Conservation (phyloP, 2,888 invertebrate species). For the Agrypnus murinus region DNA sequence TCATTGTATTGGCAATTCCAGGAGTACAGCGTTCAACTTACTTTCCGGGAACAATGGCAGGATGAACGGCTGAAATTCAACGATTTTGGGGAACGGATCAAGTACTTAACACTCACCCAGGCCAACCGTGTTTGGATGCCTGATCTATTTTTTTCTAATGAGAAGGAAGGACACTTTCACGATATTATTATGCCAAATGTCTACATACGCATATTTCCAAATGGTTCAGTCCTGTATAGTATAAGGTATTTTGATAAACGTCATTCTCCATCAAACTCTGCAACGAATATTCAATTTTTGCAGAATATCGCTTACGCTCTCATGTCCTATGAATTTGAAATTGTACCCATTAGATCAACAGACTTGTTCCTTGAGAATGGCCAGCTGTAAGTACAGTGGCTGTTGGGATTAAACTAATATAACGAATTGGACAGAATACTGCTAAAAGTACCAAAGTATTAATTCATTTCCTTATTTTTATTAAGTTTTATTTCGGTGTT, state of each 20-base stretch:
- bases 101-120: conserved; percentile 94
- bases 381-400: conserved; percentile 89
- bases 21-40: conserved; percentile 98
- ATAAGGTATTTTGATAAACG: conserved; percentile 77
- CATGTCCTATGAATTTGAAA: conserved; percentile 98
- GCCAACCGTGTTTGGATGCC: conserved; percentile 99
- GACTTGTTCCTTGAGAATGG: conserved; percentile 95
- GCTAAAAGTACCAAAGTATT: conserved; percentile 42
- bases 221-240: conserved; percentile 96
- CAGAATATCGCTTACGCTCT: conserved; percentile 95
- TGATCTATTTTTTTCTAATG: conserved; percentile 97
- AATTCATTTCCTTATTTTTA: neutral
- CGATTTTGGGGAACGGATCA: conserved; percentile 90
- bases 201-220: conserved; percentile 96
- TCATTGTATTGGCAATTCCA: conserved; percentile 73
- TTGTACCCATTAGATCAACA: conserved; percentile 97
- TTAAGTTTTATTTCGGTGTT: too few relatives aligned
- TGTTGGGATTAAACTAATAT: conserved; percentile 44
- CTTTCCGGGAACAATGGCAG: conserved; percentile 97
- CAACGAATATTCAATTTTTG: conserved; percentile 58
- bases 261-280: conserved; percentile 23
- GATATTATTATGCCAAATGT: conserved; percentile 99
- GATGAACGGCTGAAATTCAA: conserved; percentile 94
- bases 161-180: conserved; percentile 98
- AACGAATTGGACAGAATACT: conserved; percentile 40